These are phyloP conservation scores for Coptotermes formosanus DNA, from an alignment of 1,140 invertebrate genomes.

Conservation along the genomic window DNA sequence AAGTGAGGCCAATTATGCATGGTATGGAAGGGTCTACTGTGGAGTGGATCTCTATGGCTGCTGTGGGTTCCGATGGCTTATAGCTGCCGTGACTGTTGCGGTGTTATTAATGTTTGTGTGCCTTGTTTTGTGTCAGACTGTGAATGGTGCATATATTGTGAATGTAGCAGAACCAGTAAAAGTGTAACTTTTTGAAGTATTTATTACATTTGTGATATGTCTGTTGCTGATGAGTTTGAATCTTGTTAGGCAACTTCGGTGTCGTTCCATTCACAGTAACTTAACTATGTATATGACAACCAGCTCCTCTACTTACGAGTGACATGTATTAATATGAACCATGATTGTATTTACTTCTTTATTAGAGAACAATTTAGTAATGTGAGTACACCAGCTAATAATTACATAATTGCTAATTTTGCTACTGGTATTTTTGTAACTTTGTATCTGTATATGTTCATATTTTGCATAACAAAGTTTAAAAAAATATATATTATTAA, in stretches of 20 bases:
- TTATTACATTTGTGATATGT: slow-evolving; percentile 8
- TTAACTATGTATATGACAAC: background rate
- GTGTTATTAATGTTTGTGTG: no score
- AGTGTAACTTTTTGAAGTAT: background rate
- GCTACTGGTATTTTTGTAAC: background rate
- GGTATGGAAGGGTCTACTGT: no score
- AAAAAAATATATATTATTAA: slow-evolving; percentile 6
- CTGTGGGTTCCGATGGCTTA: no score
- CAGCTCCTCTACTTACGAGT: background rate
- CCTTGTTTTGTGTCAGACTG: no score
- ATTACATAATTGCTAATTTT: background rate
- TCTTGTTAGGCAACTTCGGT: no score
- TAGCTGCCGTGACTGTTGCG: no score
- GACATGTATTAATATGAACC: background rate
- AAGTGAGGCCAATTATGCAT: no score
- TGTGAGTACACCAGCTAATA: background rate
- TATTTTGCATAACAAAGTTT: background rate
- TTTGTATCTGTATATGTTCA: background rate
- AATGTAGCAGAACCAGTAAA: no score
- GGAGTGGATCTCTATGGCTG: no score
- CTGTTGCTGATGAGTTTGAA: background rate
- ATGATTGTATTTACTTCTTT: no score
- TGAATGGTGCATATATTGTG: no score
- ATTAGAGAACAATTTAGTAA: background rate
- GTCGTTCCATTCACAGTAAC: no score